Evolutionary conservation across 2,113 vertebrate species (phyloP), one percentile per base, ranked within the genome.

Genomic region (Mormyrus iriodes): DNA sequence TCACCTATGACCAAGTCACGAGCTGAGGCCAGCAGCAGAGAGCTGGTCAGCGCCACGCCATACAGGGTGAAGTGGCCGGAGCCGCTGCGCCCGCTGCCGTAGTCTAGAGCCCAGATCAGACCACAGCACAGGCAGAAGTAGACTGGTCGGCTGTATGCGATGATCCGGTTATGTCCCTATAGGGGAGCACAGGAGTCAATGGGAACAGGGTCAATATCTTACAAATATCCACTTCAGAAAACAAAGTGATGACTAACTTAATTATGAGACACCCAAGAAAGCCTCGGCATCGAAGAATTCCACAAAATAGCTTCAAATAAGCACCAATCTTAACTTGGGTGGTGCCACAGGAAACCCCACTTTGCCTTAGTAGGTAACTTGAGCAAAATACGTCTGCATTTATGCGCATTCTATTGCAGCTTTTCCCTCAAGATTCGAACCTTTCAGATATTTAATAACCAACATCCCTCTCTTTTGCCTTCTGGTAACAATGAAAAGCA

Each of bases 81-180:
- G 88, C 95, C 95, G 92, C 95, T 96, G 92, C 95, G 96, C 95
- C 95, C 96, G 91, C 98, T 98, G 94, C 97, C 95, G 92, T 98
- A 97, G 95, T 99, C 97, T 92, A 99, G 95, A 88, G 98, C 94
- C 97, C 98, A 99, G 94, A 99, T 98, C 94, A 99, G 97, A 93
- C 96, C 97, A 94, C 98, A 99, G 96, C 98, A 99, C 91, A 99
- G 94, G 95, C 98, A 99, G 96, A 99, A 99, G 96, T 99, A 99
- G 94, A 98, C 98, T 85, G 98, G 98, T 93, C 98, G 96, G 95
- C 98, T 99, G 96, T 99, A 99, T 61, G 98, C 98, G 92, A 99
- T 99, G 96, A 99, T 98, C 89, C 98, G 98, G 91, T 99, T 99
- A 93, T 99, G 98, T 93, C 98, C 98, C 98, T 99, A 90, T 13